A percentile compares a stretch with the other conserved stretches of the same genome.
phyloP scores from a whole-genome alignment of 2,888 invertebrate genomes.

The Cyaniris semiargus region DNA sequence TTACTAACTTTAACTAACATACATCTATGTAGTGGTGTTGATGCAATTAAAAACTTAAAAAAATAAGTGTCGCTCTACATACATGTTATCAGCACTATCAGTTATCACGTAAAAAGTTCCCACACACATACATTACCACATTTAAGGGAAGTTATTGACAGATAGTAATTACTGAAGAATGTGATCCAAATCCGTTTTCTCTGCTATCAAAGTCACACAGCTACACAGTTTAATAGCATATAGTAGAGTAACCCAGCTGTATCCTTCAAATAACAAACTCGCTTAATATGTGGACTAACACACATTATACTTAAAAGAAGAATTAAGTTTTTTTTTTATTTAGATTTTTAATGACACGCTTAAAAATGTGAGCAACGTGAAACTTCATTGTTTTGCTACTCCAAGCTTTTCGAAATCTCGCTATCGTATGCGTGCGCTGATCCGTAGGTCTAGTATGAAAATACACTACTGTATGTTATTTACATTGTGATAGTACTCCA shows the following conservation, averaged over 20 bases:
- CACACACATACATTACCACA: constrained; percentile 29
- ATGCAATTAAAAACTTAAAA: neutral
- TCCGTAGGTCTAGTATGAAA: too few species aligned
- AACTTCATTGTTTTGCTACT: too few species aligned
- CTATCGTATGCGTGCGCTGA: too few species aligned
- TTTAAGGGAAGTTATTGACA: constrained; percentile 31
- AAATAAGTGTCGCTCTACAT: constrained; percentile 1
- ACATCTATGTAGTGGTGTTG: neutral
- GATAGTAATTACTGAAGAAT: constrained; percentile 45
- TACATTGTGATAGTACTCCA: constrained; percentile 34
- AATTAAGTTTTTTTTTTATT: too few species aligned
- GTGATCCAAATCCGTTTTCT: constrained; percentile 41
- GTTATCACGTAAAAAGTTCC: constrained; percentile 31
- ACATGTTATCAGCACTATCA: constrained; percentile 28
- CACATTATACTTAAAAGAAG: too few species aligned
- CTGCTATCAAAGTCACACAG: constrained; percentile 36
- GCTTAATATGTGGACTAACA: too few species aligned
- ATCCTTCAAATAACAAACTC: too few species aligned
- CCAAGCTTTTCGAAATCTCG: too few species aligned
- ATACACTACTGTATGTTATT: neutral
- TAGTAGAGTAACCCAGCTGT: neutral
- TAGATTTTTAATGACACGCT: too few species aligned
- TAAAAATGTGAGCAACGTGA: too few species aligned
- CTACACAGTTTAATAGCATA: neutral
- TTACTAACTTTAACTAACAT: neutral